Base-by-base conservation (phyloP, 2,888 invertebrate species). In the Oscheius sp. region DNA sequence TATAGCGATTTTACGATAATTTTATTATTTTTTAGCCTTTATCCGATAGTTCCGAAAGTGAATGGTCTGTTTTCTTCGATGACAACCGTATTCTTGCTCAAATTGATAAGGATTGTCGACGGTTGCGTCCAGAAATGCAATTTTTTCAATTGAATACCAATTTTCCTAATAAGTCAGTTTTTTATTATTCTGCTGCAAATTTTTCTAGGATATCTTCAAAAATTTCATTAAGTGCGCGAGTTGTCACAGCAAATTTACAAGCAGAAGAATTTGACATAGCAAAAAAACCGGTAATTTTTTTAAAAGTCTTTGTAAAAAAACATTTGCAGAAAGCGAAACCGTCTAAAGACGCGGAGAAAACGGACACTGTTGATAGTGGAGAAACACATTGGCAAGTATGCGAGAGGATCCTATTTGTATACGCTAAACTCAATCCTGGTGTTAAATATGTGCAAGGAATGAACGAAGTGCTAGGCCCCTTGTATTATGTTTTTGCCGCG, bases 391-490 rank as follows among this genome's bases (percentile, higher is more conserved):
- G 80, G 74, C 77, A 83, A 80, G 96, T 88, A 12, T 84, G 87
- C 16, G 96, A 99, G 89, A 91, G 99, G 76, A 95, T 99, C 89
- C 91, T 99, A 73, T 99, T 99, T 90, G 91, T 99, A 0, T 99
- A 98, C 89, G 96, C 96, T 0, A 99, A 99, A 90, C 91, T 98
- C 16, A 99, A 99, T 91, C 96, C 97, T 0, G 98, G 98, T 55
- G 41, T 59, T 16, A 21, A 23, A 23, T 27, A 49, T 16, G 25
- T 52, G 29, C 58, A 21, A 91, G 99, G 99, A 69, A 99, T 99
- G 98, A 99, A 99, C 90, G 99, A 99, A 90, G 96, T 99, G 85
- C 93, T 99, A 56, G 99, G 97, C 0, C 98, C 98, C 7, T 95
- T 99, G 86, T 99, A 99, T 90, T 96, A 96, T 90, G 93, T 95